Evolutionary conservation across 1,140 invertebrate species (phyloP), one percentile per base, ranked within the genome.

Genomic region (Pentalonia nigronervosa): DNA sequence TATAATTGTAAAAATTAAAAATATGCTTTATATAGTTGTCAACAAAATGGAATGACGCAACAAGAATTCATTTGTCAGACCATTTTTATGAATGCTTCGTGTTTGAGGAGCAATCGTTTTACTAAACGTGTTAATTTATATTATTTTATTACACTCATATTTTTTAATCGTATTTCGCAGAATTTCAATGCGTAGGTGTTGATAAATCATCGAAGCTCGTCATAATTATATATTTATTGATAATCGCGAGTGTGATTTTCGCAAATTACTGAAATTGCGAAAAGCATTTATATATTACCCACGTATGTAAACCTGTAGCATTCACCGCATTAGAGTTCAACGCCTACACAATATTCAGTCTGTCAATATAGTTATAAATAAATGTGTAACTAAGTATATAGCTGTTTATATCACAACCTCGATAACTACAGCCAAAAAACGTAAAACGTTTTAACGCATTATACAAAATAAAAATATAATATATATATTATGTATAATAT

Each of bases 361-460:
- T 76, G 60, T 76, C 60, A n/a, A 76, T 76, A 76, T 34, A 76
- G n/a, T 76, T 76, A 76, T 76, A 76, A 76, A 76, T n/a, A 76
- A 76, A 76, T 76, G 30, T 76, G n/a, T n/a, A 76, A 17, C 6
- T 76, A 76, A 14, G 60, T 67, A 67, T 17, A n/a, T 67, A n/a
- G n/a, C n/a, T n/a, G n/a, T n/a, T n/a, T n/a, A 76, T 60, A 60
- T 60, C 9, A 30, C 30, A n/a, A 76, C 60, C n/a, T 30, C 60
- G 60, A 20, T 20, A 76, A 76, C n/a, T 30, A 17, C 30, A 76
- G 60, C 60, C 60, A 76, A 76, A 76, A 41, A 76, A 76, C 60
- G 60, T 76, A 76, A 76, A 76, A 76, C 14, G 60, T 76, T 76
- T 76, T 34, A 76, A 76, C 60, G n/a, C 0, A 17, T 76, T n/a